Conservation (phyloP, 2,797 vertebrate species). For the Chaetodon trifasciatus region DNA sequence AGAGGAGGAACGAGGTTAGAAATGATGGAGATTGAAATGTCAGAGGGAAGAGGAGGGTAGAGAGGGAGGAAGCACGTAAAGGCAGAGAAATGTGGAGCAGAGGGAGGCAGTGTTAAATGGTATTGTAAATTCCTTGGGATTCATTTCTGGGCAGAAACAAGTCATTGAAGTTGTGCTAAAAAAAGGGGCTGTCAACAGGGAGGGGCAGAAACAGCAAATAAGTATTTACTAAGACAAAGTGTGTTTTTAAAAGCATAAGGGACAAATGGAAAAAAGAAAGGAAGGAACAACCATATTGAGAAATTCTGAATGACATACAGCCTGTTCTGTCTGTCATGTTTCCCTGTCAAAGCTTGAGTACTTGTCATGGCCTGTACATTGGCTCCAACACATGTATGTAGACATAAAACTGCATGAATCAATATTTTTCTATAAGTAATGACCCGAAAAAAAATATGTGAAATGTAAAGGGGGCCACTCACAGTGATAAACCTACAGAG, state of each 20-base stretch:
- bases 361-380: neutral
- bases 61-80: constrained; percentile 5
- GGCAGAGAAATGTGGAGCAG: constrained; percentile 5
- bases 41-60: constrained; percentile 13
- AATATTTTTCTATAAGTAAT: neutral
- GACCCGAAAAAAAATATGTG: too few species aligned
- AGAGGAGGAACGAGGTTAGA: constrained; percentile 34
- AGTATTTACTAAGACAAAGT: too few species aligned
- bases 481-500: too few species aligned
- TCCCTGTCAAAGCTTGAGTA: neutral
- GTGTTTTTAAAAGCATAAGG: neutral
- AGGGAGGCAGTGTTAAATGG: neutral
- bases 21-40: constrained; percentile 48
- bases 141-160: neutral
- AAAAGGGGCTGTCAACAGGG: neutral
- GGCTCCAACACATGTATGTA: too few species aligned
- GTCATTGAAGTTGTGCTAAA: neutral
- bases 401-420: neutral
- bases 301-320: neutral
- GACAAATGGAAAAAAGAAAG: neutral
- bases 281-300: neutral
- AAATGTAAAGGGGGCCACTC: too few species aligned
- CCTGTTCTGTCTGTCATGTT: too few species aligned
- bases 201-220: neutral
- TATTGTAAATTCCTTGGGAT: neutral